A percentile compares a stretch with the other conserved stretches of the same genome.
These are phyloP conservation scores for Drosophila kikkawai DNA, from an alignment of 1,140 invertebrate species.

Conservation along the genomic window DNA sequence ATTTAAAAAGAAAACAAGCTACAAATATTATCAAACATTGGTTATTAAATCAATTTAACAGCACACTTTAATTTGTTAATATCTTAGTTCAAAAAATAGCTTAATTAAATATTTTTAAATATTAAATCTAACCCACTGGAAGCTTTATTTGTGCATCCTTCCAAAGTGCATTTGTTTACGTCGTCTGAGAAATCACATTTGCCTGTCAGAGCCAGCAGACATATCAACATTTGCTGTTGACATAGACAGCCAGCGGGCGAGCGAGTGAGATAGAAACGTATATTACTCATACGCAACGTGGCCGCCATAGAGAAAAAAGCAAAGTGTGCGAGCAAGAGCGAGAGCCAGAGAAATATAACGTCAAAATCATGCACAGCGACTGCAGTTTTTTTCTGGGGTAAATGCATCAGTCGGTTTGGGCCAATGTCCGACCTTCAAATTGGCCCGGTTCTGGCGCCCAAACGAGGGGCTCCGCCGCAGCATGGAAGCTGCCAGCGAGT, in stretches of 20 bases:
- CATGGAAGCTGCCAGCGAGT: slow-evolving; percentile 12
- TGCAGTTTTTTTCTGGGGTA: slow-evolving; percentile 57
- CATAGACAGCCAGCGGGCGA: slow-evolving; percentile 10
- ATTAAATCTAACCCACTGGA: not conserved
- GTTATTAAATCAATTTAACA: not conserved
- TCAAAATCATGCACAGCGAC: slow-evolving; percentile 9
- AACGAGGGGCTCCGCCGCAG: slow-evolving; percentile 14
- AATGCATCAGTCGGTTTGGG: slow-evolving; percentile 56
- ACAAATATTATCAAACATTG: not conserved
- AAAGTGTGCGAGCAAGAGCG: not conserved
- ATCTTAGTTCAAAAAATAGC: not conserved
- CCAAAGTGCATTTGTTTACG: not conserved
- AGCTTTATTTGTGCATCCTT: slow-evolving; percentile 4
- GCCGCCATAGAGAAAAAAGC: slow-evolving; percentile 7
- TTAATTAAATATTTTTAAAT: not conserved
- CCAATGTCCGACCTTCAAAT: slow-evolving; percentile 72
- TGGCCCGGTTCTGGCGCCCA: slow-evolving; percentile 40
- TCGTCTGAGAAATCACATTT: slow-evolving; percentile 32
- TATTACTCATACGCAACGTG: slow-evolving; percentile 60
- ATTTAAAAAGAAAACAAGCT: too few species aligned
- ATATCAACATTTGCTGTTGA: slow-evolving; percentile 27
- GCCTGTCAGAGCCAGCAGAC: slow-evolving; percentile 44
- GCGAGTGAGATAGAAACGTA: slow-evolving; percentile 9
- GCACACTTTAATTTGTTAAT: not conserved
- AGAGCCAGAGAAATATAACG: not conserved